phyloP scores from a whole-genome alignment of 1,140 invertebrate genomes.

The Anthonomus grandis region DNA sequence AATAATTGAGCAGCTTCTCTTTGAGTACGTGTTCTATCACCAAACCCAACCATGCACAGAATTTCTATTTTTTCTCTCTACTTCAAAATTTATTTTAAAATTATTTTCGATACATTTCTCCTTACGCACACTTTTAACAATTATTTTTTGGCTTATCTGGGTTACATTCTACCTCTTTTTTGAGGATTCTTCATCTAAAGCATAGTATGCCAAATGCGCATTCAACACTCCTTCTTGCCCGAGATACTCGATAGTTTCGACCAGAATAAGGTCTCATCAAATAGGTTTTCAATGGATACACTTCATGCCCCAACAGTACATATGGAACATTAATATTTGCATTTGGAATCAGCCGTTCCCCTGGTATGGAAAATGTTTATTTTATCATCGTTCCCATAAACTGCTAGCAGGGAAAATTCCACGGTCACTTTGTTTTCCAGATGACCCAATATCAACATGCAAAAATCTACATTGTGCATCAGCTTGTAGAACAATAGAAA shows the following conservation, averaged over 20 bases:
- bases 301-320: slow-evolving; percentile 35
- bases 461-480: slow-evolving; percentile 47
- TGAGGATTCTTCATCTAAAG: slow-evolving; percentile 39
- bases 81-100: neutral
- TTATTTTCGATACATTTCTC: neutral
- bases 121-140: slow-evolving; percentile 20
- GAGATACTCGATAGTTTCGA: slow-evolving; percentile 48
- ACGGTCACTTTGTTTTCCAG: slow-evolving; percentile 48
- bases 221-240: slow-evolving; percentile 33
- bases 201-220: slow-evolving; percentile 24
- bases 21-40: too few species aligned
- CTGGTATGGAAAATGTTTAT: slow-evolving; percentile 6
- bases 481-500: slow-evolving; percentile 46
- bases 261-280: slow-evolving; percentile 39
- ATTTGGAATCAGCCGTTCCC: neutral
- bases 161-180: slow-evolving; percentile 30
- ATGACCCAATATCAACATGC: slow-evolving; percentile 47
- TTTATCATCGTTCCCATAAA: slow-evolving; percentile 8
- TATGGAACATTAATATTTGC: slow-evolving; percentile 19
- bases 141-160: slow-evolving; percentile 20
- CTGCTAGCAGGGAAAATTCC: slow-evolving; percentile 40
- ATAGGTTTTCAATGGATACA: slow-evolving; percentile 40
- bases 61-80: too few species aligned
- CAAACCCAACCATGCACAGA: too few species aligned
- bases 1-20: too few species aligned